Evolutionary conservation across 2,888 invertebrate species (phyloP).

Genomic region (Cyaniris semiargus): DNA sequence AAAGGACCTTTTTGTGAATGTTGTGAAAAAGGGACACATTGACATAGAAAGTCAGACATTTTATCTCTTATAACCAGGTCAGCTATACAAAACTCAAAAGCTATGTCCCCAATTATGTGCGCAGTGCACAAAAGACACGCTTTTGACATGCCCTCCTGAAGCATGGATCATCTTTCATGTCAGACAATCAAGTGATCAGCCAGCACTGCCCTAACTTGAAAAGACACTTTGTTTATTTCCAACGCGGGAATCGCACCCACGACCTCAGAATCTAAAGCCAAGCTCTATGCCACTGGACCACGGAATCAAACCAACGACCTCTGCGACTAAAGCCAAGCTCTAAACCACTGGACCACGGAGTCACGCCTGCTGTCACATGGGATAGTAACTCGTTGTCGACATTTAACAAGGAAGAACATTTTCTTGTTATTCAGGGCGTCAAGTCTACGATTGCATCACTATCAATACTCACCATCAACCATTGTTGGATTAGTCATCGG

Average conservation of each 20-base stretch:
- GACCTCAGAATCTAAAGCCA: background rate
- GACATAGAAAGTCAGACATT: too few species aligned
- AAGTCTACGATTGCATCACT: conserved; percentile 9
- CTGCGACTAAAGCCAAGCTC: background rate
- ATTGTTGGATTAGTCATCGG: conserved; percentile 21
- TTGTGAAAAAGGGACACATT: too few species aligned
- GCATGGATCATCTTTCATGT: background rate
- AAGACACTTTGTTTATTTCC: background rate
- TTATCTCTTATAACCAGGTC: too few species aligned
- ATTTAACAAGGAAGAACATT: background rate
- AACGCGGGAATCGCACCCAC: background rate
- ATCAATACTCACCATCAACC: background rate
- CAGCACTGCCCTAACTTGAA: background rate
- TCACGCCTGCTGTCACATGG: background rate
- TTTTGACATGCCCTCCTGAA: background rate
- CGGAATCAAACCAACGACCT: background rate
- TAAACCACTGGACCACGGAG: background rate
- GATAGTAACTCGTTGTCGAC: background rate
- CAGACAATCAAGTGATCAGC: background rate
- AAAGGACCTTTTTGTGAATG: too few species aligned
- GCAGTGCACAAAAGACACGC: too few species aligned
- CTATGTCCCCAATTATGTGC: too few species aligned
- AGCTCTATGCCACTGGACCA: background rate
- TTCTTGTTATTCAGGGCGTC: conserved; percentile 16
- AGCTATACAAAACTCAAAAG: too few species aligned